These are phyloP conservation scores for Anoplopoma fimbria DNA, from an alignment of 2,113 vertebrate genomes.

Conservation along the genomic window DNA sequence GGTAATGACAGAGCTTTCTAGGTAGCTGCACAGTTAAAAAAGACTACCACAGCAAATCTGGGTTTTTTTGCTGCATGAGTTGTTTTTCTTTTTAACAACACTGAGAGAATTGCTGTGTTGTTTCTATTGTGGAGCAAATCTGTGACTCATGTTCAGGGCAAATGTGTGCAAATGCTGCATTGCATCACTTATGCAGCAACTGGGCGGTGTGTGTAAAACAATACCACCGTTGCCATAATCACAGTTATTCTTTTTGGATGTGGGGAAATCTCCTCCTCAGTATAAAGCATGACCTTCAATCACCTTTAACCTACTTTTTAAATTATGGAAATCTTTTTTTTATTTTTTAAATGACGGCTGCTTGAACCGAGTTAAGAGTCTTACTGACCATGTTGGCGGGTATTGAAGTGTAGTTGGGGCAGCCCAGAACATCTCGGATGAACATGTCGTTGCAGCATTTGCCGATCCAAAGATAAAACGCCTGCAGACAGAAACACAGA, in stretches of 20 bases:
- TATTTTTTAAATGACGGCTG: background rate
- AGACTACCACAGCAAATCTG: constrained; percentile 36
- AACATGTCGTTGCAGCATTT: constrained; percentile 91
- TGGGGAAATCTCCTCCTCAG: too few relatives aligned
- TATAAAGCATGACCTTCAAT: too few relatives aligned
- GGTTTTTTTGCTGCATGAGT: constrained; percentile 34
- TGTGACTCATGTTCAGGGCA: constrained; percentile 11
- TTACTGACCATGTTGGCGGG: constrained; percentile 92
- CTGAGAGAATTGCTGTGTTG: background rate
- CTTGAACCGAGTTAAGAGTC: background rate
- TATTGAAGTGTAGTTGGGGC: constrained; percentile 88
- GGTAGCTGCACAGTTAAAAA: constrained; percentile 18
- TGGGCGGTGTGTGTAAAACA: background rate
- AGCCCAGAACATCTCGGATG: constrained; percentile 95
- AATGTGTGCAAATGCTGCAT: background rate
- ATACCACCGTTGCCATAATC: background rate
- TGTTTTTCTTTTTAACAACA: constrained; percentile 8
- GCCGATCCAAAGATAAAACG: constrained; percentile 95
- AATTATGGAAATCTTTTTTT: too few relatives aligned
- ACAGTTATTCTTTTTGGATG: background rate
- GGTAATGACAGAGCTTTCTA: constrained; percentile 44
- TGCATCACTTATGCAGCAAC: constrained; percentile 17
- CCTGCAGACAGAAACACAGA: constrained; percentile 73
- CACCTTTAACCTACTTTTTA: background rate
- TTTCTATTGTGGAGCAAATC: background rate